These are phyloP conservation scores for Amphiprion clarkii DNA, from an alignment of 2,797 vertebrate genomes.

Conservation along the genomic window DNA sequence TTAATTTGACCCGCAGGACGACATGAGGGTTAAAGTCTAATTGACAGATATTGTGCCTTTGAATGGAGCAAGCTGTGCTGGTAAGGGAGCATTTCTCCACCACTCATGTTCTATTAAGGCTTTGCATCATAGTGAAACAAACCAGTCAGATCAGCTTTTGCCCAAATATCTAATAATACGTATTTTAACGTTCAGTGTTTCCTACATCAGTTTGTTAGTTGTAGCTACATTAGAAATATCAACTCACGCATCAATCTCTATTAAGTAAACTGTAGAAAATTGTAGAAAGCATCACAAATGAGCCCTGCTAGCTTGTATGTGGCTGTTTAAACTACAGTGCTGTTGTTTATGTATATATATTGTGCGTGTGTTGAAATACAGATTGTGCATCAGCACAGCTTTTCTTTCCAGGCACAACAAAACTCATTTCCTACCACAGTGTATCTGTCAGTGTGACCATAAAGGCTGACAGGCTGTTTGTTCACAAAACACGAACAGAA, in stretches of 20 bases:
- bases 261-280: background rate
- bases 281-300: background rate
- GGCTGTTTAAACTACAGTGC: background rate
- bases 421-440: background rate
- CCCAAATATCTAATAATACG: background rate
- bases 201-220: background rate
- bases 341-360: background rate
- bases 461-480: constrained; percentile 19
- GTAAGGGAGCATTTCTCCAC: background rate
- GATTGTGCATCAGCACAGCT: background rate
- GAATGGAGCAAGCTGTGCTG: background rate
- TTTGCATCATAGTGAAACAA: background rate
- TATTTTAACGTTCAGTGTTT: background rate
- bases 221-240: background rate
- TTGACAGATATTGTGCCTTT: background rate
- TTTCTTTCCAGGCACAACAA: background rate
- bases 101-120: background rate
- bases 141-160: background rate
- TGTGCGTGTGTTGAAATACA: constrained; percentile 5
- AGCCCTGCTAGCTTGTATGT: background rate
- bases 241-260: background rate
- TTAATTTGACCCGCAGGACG: too few relatives aligned
- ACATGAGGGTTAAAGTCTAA: background rate
- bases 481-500: constrained; percentile 5
- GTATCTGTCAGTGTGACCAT: constrained; percentile 15